These are phyloP conservation scores for Pinna nobilis DNA, from an alignment of 1,140 invertebrate genomes.

Conservation along the genomic window DNA sequence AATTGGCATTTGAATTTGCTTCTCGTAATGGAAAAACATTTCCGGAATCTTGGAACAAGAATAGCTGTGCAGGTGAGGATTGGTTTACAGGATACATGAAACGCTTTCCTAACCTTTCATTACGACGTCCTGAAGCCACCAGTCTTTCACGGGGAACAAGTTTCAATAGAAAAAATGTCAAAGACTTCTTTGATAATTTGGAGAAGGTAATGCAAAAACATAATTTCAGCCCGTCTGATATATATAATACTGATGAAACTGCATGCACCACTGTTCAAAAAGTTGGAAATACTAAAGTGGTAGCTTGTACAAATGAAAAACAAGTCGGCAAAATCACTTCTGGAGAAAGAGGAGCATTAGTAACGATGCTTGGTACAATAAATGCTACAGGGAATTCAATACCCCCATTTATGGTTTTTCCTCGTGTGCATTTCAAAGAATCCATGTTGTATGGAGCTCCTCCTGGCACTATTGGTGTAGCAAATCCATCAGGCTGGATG, in stretches of 20 bases:
- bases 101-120: neutral
- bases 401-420: neutral
- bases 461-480: neutral
- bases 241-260: constrained; percentile 6
- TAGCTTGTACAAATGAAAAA: neutral
- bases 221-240: neutral
- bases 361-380: neutral
- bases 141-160: neutral
- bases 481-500: neutral
- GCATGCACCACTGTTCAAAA: neutral
- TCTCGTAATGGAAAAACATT: neutral
- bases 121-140: neutral
- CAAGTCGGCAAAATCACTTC: neutral
- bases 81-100: neutral
- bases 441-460: neutral
- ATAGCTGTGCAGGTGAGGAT: neutral
- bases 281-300: neutral
- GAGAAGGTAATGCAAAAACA: neutral
- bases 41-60: neutral
- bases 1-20: neutral
- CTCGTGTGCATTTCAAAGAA: neutral
- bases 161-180: neutral
- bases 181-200: neutral
- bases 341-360: constrained; percentile 3
- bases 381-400: constrained; percentile 1